phyloP scores from a whole-genome alignment of 2,888 invertebrate genomes.

The Lithodes maja region DNA sequence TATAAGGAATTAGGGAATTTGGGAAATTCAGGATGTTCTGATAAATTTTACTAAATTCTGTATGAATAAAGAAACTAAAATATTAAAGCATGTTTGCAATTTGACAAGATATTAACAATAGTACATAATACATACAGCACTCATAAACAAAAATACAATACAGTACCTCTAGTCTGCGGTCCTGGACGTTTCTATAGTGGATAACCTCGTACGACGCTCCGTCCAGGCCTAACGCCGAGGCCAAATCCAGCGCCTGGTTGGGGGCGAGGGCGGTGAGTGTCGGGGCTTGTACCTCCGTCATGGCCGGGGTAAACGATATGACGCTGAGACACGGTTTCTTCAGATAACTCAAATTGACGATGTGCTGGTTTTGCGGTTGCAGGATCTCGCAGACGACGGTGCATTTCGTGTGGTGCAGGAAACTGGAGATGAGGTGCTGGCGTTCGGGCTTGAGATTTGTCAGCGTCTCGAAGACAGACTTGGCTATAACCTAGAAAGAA shows the following conservation, averaged over 20 bases:
- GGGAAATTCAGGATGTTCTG: no score
- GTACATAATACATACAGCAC: no score
- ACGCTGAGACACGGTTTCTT: constrained; percentile 71
- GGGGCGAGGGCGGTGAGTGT: constrained; percentile 36
- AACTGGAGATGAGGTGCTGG: constrained; percentile 27
- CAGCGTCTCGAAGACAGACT: constrained; percentile 29
- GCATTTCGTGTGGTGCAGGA: constrained; percentile 72
- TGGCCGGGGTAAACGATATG: constrained; percentile 29
- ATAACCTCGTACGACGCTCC: constrained; percentile 11
- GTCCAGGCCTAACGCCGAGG: neutral
- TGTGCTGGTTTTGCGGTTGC: constrained; percentile 75
- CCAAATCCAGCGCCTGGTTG: constrained; percentile 11
- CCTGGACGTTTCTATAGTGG: neutral
- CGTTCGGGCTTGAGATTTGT: neutral
- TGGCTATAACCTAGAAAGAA: constrained; percentile 24
- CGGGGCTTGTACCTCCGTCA: neutral
- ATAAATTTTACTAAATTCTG: no score
- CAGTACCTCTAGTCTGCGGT: neutral
- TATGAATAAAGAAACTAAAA: no score
- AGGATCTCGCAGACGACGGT: constrained; percentile 76
- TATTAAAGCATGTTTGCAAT: no score
- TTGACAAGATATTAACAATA: no score
- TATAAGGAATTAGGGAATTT: no score
- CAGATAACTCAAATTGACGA: constrained; percentile 75
- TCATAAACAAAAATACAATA: no score